Percentiles rank a stretch among this genome's conserved stretches.
These are phyloP conservation scores for Podarcis muralis DNA, from an alignment of 2,113 vertebrate species.

Conservation along the genomic window DNA sequence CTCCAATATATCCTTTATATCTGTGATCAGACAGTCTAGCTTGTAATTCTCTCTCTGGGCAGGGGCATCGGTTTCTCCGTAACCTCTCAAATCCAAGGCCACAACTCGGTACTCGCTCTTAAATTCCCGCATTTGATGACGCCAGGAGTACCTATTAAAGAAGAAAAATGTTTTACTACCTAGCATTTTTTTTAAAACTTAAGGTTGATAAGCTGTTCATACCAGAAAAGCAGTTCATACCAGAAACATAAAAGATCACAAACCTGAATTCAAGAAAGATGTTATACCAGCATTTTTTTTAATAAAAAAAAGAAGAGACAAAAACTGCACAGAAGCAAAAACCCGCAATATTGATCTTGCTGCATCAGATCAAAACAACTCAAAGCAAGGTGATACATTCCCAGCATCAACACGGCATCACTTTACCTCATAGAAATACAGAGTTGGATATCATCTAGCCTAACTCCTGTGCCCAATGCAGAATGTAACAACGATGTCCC, in stretches of 20 bases:
- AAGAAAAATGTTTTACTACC: constrained; percentile 41
- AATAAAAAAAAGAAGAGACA: not conserved
- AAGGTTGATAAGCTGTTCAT: not conserved
- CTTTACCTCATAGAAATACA: not conserved
- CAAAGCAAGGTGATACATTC: not conserved
- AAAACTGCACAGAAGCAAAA: not conserved
- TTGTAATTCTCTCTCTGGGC: constrained; percentile 86
- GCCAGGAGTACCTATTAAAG: constrained; percentile 93
- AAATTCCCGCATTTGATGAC: constrained; percentile 95
- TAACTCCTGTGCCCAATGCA: not conserved
- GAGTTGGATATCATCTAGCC: not conserved
- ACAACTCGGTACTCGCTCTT: constrained; percentile 97
- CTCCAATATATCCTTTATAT: constrained; percentile 96
- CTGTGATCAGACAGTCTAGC: constrained; percentile 90
- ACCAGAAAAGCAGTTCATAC: not conserved
- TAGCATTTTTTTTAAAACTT: not conserved
- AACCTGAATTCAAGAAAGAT: not conserved
- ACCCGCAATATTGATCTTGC: not conserved
- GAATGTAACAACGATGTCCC: not conserved
- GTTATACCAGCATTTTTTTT: not conserved
- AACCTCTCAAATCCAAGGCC: constrained; percentile 94
- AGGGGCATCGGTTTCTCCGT: constrained; percentile 94
- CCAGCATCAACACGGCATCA: not conserved
- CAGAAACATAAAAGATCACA: not conserved
- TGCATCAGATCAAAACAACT: not conserved